Base-by-base conservation (phyloP, 2,888 invertebrate genomes). In the Cotesia congregata region DNA sequence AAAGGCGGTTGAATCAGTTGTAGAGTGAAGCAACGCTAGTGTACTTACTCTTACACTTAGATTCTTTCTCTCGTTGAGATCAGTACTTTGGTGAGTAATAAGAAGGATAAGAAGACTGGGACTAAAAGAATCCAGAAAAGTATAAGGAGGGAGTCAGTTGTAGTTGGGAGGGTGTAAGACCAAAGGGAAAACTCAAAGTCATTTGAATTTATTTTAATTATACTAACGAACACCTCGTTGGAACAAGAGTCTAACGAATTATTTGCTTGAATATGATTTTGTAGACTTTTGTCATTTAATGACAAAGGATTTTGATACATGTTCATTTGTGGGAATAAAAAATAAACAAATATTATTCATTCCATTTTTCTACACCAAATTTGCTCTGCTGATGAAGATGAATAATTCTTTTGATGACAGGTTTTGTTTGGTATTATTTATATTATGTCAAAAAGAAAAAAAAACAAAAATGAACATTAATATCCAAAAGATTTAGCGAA, bases 161-260 rank as follows among this genome's bases (percentile, higher is more conserved):
- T 60, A 74, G 72, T 17, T 50, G 62, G 64, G 65, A 50, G 61
- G 74, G 39, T 77, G 68, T 73, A 71, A 75, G 64, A 76, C 77
- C 77, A 69, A 77, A 72, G 75, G 75, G 70, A 72, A 79, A 83
- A 83, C 83, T 86, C 87, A 86, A 86, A 87, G 87, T 89, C 86
- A 89, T 89, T 89, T 89, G 88, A 89, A 89, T 89, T 89, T 88
- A 88, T 89, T 88, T 89, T 89, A 88, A 89, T 89, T 89, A 89
- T 88, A 88, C 88, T 88, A 88, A 89, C 88, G 88, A 89, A 88
- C 87, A 83, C 78, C 78, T 78, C 76, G 69, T 61, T 15, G 39
- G 9, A 68, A 67, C 17, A 81, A 84, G 83, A 83, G 83, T 85
- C 88, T 88, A 88, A 88, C 88, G 89, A 89, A 89, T 88, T 88